Base-by-base conservation (phyloP, 2,888 invertebrate genomes). In the Embidobia sp. region DNA sequence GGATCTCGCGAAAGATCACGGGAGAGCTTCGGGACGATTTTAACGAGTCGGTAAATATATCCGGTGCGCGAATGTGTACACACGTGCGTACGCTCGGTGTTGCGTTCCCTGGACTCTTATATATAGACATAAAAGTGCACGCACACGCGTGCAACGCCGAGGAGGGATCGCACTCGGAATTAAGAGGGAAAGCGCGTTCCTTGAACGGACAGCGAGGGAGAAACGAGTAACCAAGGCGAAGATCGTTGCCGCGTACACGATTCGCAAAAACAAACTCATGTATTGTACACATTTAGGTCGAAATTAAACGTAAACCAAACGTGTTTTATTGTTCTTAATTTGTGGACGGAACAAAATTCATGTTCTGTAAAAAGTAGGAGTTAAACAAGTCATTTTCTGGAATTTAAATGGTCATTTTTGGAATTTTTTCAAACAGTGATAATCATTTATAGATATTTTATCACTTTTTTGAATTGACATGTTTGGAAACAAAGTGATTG, bases 41-140 rank as follows among this genome's bases (percentile, higher is more conserved):
- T 70, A 76, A 76, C 76, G 53, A 70, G 64, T 40, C 51, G 64
- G 70, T 76, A 76, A 76, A 76, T 76, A 76, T 76, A 76, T 76
- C 64, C 76, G 49, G 51, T 59, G 51, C 35, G 44, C 53, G 48
- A 16, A 16, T 48, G n/a, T 40, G 16, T 40, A 40, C 19, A 40
- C 19, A 15, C 19, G 13, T 35, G 13, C 13, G 35, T 13, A 10
- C 35, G 35, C 35, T 10, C 13, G 4, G n/a, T n/a, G 6, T 22
- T 6, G 22, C 22, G 22, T 22, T 22, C 22, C 31, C 31, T n/a
- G 31, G 8, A 31, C 31, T n/a, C 31, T 6, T 31, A 33, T 33
- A 33, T 31, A 22, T 22, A 22, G 22, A 22, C 6, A 22, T 22
- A 22, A 22, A 22, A 22, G 22, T 22, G 3, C 48, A 29, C 51